These are phyloP conservation scores for Agelas oroides DNA, from an alignment of 37 sponge, comb jelly and placozoan genomes.

Conservation along the genomic window DNA sequence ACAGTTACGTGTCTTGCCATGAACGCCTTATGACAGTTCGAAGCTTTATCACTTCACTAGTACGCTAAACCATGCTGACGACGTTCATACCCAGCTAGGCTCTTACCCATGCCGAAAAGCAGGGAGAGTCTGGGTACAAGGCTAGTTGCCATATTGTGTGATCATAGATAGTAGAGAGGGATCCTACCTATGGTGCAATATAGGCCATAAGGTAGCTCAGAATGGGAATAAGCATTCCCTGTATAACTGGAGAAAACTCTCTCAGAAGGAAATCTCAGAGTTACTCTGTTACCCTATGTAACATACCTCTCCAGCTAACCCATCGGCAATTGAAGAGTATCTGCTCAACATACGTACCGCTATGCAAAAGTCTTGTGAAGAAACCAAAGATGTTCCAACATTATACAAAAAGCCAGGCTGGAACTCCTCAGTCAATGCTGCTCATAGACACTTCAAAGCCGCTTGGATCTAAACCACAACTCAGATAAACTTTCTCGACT, in stretches of 20 bases:
- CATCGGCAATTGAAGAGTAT: background rate
- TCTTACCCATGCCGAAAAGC: too few relatives aligned
- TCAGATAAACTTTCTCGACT: background rate
- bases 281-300: background rate
- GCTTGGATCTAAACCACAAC: background rate
- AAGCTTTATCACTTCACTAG: too few relatives aligned
- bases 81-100: too few relatives aligned
- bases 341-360: background rate
- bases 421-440: background rate
- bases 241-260: background rate
- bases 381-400: background rate
- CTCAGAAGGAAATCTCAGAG: background rate
- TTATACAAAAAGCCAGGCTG: background rate
- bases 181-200: too few relatives aligned
- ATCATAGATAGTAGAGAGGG: too few relatives aligned
- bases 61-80: too few relatives aligned
- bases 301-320: background rate
- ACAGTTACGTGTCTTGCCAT: too few relatives aligned
- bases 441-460: background rate
- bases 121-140: too few relatives aligned
- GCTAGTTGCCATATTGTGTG: too few relatives aligned
- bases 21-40: too few relatives aligned
- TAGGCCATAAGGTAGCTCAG: too few relatives aligned
- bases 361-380: background rate
- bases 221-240: background rate